These are phyloP conservation scores for Choristoneura rosaceana DNA, from an alignment of 2,888 invertebrate genomes.

Conservation along the genomic window DNA sequence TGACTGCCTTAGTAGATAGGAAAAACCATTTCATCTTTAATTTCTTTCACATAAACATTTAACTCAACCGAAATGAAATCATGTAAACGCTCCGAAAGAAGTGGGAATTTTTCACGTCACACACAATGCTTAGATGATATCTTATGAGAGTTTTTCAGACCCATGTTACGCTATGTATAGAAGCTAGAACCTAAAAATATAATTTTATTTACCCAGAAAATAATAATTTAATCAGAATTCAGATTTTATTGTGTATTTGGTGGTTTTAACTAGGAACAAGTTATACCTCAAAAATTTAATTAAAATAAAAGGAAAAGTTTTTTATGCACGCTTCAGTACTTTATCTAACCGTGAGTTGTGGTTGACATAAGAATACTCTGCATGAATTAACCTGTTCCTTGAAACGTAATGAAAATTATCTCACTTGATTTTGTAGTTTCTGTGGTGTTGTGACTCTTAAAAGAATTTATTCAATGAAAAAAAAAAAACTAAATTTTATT, in stretches of 20 bases:
- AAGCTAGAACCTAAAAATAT: neutral
- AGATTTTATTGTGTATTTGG: neutral
- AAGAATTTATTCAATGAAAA: too few species aligned
- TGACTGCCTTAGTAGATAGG: neutral
- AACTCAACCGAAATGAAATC: conserved; percentile 7
- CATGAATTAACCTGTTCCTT: too few species aligned
- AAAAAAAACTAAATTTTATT: too few species aligned
- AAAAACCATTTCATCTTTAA: neutral
- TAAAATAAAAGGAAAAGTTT: too few species aligned
- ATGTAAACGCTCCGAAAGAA: neutral
- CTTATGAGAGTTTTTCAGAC: neutral
- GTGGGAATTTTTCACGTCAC: conserved; percentile 4
- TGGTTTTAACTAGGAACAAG: too few species aligned
- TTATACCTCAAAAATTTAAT: too few species aligned
- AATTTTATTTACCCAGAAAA: neutral
- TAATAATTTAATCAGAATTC: neutral
- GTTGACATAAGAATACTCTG: too few species aligned
- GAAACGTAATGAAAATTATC: too few species aligned
- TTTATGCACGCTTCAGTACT: too few species aligned
- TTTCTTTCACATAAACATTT: conserved; percentile 9
- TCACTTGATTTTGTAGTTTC: too few species aligned
- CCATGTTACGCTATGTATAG: neutral
- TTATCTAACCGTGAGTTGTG: too few species aligned
- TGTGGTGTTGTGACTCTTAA: too few species aligned
- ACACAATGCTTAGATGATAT: neutral